phyloP scores from a whole-genome alignment of 2,113 vertebrate species.

The Naja naja region DNA sequence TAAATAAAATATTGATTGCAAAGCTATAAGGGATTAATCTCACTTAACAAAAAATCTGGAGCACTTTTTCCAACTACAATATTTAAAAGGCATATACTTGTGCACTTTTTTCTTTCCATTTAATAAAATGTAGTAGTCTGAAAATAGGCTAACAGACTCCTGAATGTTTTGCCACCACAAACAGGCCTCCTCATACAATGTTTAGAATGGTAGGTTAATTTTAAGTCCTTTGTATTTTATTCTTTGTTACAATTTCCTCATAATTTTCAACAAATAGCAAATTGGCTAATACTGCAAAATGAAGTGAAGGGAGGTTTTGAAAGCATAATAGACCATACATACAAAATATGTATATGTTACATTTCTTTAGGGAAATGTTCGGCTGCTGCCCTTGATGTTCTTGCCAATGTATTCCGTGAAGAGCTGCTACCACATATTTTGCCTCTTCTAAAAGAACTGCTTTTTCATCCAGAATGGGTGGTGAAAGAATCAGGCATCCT shows the following conservation, averaged over 20 bases:
- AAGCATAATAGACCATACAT: neutral
- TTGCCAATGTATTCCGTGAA: constrained; percentile 95
- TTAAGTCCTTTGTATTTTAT: neutral
- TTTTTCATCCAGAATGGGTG: constrained; percentile 94
- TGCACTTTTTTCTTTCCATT: neutral
- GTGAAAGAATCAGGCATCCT: constrained; percentile 97
- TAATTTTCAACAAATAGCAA: neutral
- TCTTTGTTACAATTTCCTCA: neutral
- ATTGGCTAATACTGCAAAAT: neutral
- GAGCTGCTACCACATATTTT: constrained; percentile 91
- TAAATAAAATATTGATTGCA: neutral
- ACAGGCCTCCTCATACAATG: neutral
- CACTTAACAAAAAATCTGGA: neutral
- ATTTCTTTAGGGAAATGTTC: constrained; percentile 87
- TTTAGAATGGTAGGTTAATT: neutral
- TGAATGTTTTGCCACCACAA: neutral
- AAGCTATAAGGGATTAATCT: neutral
- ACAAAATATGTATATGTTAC: constrained; percentile 4
- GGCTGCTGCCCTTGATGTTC: constrained; percentile 90
- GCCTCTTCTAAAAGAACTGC: constrained; percentile 91
- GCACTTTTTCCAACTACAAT: neutral
- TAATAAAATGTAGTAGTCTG: neutral
- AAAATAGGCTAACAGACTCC: neutral
- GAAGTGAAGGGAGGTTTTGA: neutral
- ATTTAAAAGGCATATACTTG: neutral